Conservation (phyloP, 2,888 invertebrate genomes). For the Argynnis bischoffii region DNA sequence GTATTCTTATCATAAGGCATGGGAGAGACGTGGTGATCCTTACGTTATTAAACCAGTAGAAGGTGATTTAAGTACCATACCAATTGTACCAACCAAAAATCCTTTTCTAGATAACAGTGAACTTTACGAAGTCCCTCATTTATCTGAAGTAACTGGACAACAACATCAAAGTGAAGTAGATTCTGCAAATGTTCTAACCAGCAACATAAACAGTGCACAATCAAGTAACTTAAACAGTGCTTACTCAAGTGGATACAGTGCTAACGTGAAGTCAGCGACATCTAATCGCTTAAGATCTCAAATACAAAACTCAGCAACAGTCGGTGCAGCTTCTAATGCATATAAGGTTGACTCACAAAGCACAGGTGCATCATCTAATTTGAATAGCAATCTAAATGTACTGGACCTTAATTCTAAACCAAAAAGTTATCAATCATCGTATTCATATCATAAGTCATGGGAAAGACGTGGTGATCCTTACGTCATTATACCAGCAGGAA, state of each 20-base stretch:
- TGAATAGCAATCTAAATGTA: conserved; percentile 41
- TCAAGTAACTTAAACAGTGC: conserved; percentile 38
- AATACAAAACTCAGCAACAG: conserved; percentile 31
- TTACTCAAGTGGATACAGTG: conserved; percentile 50
- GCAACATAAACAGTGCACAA: conserved; percentile 29
- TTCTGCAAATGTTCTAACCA: conserved; percentile 48
- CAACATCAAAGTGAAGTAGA: conserved; percentile 47
- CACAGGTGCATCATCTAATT: conserved; percentile 36
- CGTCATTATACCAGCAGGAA: conserved; percentile 64
- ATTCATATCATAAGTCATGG: conserved; percentile 79
- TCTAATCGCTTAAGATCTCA: conserved; percentile 50
- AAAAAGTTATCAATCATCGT: conserved; percentile 75
- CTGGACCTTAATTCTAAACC: conserved; percentile 57
- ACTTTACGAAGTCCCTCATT: conserved; percentile 57
- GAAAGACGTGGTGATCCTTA: conserved; percentile 78
- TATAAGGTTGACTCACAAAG: conserved; percentile 45
- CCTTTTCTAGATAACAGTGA: conserved; percentile 60
- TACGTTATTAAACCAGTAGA: conserved; percentile 69
- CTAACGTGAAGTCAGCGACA: conserved; percentile 51
- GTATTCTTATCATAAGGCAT: conserved; percentile 77
- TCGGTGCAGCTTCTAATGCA: conserved; percentile 40
- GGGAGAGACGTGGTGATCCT: conserved; percentile 78
- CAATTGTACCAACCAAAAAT: conserved; percentile 51
- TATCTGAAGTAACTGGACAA: conserved; percentile 41
- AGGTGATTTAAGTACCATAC: conserved; percentile 46